phyloP scores from a whole-genome alignment of 1,140 invertebrate species.

The Sinella curviseta region DNA sequence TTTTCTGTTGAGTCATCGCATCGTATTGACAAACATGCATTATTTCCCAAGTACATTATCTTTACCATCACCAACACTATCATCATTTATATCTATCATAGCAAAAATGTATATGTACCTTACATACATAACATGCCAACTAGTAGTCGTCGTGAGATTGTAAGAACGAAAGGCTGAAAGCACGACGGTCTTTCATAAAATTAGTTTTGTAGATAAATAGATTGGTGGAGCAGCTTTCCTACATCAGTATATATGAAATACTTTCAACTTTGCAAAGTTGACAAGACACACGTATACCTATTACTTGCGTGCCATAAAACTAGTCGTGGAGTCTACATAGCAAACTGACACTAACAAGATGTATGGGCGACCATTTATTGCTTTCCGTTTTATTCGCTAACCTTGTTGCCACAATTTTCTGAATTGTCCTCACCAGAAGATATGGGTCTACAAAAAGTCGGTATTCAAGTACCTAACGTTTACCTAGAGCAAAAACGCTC shows the following conservation, averaged over 20 bases:
- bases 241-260: too few species aligned
- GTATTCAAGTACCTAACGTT: neutral
- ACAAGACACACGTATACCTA: too few species aligned
- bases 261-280: too few species aligned
- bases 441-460: neutral
- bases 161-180: too few species aligned
- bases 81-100: neutral
- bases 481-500: neutral
- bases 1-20: constrained; percentile 7
- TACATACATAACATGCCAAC: too few species aligned
- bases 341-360: constrained; percentile 21
- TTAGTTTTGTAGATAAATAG: too few species aligned
- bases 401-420: constrained; percentile 8
- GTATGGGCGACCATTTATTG: constrained; percentile 16
- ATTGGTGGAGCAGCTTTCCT: too few species aligned
- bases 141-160: too few species aligned
- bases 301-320: too few species aligned
- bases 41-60: neutral
- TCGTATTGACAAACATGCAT: constrained; percentile 6
- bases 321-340: too few species aligned
- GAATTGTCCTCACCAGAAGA: neutral
- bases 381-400: constrained; percentile 19
- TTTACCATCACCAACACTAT: neutral
- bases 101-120: neutral
- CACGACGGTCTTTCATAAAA: too few species aligned